Evolutionary conservation across 2,113 vertebrate genomes (phyloP), one percentile per base, ranked within the genome.

Genomic region (Puntigrus tetrazona): DNA sequence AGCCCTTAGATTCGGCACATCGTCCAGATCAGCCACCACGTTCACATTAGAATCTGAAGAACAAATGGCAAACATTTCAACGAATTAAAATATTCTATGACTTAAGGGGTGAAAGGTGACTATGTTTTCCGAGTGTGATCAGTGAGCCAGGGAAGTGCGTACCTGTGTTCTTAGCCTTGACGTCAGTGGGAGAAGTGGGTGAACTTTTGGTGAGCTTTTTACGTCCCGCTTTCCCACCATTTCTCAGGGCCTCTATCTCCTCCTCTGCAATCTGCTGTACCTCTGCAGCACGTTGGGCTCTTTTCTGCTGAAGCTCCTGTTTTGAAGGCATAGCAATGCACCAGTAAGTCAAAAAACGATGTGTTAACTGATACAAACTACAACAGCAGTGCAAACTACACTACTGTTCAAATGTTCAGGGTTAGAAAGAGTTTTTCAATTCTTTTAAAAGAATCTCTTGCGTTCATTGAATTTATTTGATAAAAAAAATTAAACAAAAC

Each of bases 231-330:
- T 52, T 93, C 5, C 90, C 92, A 4, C 90, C 69, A 69, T 90
- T 93, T 87, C 91, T 93, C 67, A 27, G 72, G 31, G 38, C 82
- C 0, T 84, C 89, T 3, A 86, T 27, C 85, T 95, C 94, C 14
- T 84, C 90, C 81, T 94, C 93, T 0, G 91, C 88, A 0, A 84
- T 87, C 14, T 3, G 69, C 72, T 94, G 94, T 0, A 57, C 14
- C 1, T 94, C 95, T 0, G 16, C 74, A 3, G 89, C 89, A 55
- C 92, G 95, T 85, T 94, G 95, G 3, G 94, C 92, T 76, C 96
- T 92, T 88, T 96, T 97, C 91, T 96, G 95, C 78, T 97, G 96
- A 89, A 99, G 93, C 75, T 99, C 97, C 98, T 98, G 81, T 0
- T 0, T 55, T 47, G 18, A 20, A 41, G 14, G 45, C 34, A 59